Conservation (phyloP, 2,888 invertebrate genomes). For the Nesidiocoris tenuis region DNA sequence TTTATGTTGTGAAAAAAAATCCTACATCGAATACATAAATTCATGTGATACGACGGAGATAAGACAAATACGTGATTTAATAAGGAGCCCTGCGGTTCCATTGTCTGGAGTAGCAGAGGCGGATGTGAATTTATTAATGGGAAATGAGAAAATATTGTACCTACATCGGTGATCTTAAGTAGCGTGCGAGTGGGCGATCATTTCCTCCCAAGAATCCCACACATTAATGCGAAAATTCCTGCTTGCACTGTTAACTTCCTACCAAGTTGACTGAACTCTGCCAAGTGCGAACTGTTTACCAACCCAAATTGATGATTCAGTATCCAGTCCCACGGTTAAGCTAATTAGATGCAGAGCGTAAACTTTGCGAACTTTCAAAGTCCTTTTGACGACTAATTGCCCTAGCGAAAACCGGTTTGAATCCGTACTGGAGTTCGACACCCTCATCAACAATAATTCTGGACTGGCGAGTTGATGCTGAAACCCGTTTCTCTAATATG, state of each 20-base stretch:
- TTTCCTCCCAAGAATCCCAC: background rate
- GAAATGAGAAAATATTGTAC: background rate
- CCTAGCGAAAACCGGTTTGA: background rate
- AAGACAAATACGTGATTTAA: no score
- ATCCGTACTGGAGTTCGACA: background rate
- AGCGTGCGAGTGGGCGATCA: background rate
- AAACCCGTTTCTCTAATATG: background rate
- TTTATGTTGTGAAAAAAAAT: no score
- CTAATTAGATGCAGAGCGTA: background rate
- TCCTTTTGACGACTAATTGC: background rate
- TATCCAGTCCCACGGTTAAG: background rate
- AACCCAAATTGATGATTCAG: background rate
- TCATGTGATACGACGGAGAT: no score
- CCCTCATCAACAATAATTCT: background rate
- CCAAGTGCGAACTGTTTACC: background rate
- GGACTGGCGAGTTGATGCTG: background rate
- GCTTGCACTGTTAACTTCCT: background rate
- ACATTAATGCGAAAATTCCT: background rate
- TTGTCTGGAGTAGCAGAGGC: background rate
- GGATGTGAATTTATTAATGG: background rate
- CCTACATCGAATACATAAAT: no score
- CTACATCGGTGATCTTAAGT: background rate
- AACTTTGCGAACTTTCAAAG: background rate
- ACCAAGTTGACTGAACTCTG: background rate
- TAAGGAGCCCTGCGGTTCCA: background rate